Percentiles rank a stretch among this genome's conserved stretches.
Evolutionary conservation across 2,113 vertebrate genomes (phyloP).

Genomic region (Chelonoidis abingdonii): DNA sequence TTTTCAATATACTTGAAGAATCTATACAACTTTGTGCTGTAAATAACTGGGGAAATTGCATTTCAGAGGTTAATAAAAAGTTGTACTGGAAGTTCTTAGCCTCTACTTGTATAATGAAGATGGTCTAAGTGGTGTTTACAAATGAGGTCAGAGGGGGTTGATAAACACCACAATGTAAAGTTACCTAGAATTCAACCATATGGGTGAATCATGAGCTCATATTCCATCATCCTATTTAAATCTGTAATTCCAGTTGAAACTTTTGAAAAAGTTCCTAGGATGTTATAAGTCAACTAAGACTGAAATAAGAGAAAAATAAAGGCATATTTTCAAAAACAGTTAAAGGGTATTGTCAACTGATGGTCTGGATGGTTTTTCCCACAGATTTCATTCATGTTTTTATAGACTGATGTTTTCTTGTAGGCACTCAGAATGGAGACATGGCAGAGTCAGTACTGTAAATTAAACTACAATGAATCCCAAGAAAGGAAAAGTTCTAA

Average conservation of each 20-base stretch:
- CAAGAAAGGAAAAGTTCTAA: neutral
- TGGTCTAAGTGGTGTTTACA: neutral
- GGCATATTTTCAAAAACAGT: neutral
- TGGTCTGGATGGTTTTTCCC: neutral
- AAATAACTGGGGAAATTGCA: slow-evolving; percentile 88
- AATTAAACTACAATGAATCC: neutral
- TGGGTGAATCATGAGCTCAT: neutral
- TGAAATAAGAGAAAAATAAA: neutral
- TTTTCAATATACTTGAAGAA: slow-evolving; percentile 99
- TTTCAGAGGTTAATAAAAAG: slow-evolving; percentile 31
- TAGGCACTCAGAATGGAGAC: neutral
- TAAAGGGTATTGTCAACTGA: neutral
- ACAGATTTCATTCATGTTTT: neutral
- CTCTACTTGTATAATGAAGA: neutral
- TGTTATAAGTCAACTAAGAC: neutral
- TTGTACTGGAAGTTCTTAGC: neutral
- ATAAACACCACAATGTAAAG: neutral
- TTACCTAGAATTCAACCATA: neutral
- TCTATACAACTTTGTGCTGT: slow-evolving; percentile 99
- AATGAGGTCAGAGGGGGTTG: neutral
- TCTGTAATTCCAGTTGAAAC: neutral
- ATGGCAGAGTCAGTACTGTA: neutral
- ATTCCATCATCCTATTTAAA: neutral
- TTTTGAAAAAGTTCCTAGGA: neutral
- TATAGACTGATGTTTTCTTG: neutral